Evolutionary conservation across 2,888 invertebrate species (phyloP).

Genomic region (Torymus tubicola): DNA sequence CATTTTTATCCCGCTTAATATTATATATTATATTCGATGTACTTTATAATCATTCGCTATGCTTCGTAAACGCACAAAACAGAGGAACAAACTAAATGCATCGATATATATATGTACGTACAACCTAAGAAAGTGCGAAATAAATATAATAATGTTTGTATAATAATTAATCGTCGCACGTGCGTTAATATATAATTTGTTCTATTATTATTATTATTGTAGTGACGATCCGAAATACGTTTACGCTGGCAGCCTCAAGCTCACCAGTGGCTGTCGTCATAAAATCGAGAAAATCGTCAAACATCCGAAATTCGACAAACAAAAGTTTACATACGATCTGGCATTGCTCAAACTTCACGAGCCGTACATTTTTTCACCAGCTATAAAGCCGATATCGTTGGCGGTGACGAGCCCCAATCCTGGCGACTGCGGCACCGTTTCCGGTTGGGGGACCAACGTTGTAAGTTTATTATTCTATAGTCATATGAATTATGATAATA

Average conservation of each 20-base stretch:
- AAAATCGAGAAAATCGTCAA: constrained; percentile 10
- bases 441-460: constrained; percentile 56
- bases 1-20: no score
- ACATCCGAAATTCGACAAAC: constrained; percentile 44
- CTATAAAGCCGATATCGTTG: constrained; percentile 52
- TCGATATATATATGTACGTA: no score
- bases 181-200: no score
- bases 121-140: no score
- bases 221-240: constrained; percentile 37
- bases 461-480: constrained; percentile 38
- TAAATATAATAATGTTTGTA: no score
- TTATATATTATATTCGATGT: no score
- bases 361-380: constrained; percentile 52
- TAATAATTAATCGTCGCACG: no score
- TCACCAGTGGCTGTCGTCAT: constrained; percentile 55
- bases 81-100: no score
- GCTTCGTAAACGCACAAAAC: no score
- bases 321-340: constrained; percentile 38
- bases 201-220: no score
- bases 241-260: constrained; percentile 50
- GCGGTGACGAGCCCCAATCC: neutral
- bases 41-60: no score
- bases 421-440: constrained; percentile 50
- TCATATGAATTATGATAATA: neutral
- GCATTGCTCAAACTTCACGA: constrained; percentile 43